Conservation (phyloP, 2,888 invertebrate genomes). For the Sinelater perroti region DNA sequence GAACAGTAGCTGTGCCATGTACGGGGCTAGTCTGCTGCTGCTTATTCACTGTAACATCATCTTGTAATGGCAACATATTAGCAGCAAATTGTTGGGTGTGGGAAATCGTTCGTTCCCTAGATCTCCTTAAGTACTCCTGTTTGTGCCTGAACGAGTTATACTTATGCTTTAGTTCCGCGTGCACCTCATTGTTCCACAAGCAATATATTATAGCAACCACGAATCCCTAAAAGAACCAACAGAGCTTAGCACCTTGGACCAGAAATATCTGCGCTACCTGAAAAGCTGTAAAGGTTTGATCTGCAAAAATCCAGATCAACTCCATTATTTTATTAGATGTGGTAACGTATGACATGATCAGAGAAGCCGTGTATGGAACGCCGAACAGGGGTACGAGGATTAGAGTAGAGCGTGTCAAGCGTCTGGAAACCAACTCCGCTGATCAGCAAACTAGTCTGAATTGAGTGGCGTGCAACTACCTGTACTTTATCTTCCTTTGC, state of each 20-base stretch:
- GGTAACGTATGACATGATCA: constrained; percentile 63
- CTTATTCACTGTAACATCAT: no score
- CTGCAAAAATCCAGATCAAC: constrained; percentile 70
- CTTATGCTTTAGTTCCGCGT: constrained; percentile 59
- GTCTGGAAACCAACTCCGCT: constrained; percentile 56
- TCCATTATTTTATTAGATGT: constrained; percentile 62
- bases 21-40: no score
- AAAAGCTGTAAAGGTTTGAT: constrained; percentile 72
- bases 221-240: constrained; percentile 65
- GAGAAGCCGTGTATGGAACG: constrained; percentile 69
- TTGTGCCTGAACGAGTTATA: constrained; percentile 45
- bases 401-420: constrained; percentile 70
- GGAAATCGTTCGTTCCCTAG: constrained; percentile 44
- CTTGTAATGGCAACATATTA: constrained; percentile 41
- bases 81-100: constrained; percentile 43
- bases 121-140: constrained; percentile 36
- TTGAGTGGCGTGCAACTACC: constrained; percentile 62
- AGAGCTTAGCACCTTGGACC: no score
- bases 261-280: constrained; percentile 65
- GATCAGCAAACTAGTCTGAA: no score
- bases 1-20: no score
- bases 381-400: constrained; percentile 74
- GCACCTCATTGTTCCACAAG: constrained; percentile 70
- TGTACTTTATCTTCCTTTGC: constrained; percentile 67
- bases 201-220: constrained; percentile 72